Evolutionary conservation across 2,797 vertebrate species (phyloP), one percentile per base, ranked within the genome.

Genomic region (Falco novaeseelandiae): DNA sequence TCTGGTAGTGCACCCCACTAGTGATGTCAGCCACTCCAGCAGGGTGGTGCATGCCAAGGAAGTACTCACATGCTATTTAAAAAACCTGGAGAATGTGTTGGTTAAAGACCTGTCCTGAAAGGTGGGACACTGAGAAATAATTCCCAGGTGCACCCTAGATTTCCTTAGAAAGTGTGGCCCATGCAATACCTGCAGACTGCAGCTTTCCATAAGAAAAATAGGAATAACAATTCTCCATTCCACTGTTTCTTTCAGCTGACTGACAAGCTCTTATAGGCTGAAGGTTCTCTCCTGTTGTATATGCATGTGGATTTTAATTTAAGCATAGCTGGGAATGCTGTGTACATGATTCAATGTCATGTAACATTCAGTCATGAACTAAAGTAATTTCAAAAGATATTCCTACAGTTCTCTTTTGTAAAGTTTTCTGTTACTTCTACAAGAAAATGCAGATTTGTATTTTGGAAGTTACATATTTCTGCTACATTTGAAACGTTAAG

Each of bases 391-490:
- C 92, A 96, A 95, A 97, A 97, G 92, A 96, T 97, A 92, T 96
- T 97, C 92, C 90, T 96, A 74, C 88, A 77, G 51, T 57, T 87
- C 97, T 97, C 93, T 97, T 95, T 97, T 83, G 89, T 96, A 97
- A 97, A 98, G 69, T 44, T 44, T 44, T 44, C 42, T 44, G 42
- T 95, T 97, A 96, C 93, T 97, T 97, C 97, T 97, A 96, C 65
- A 78, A 97, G 91, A 97, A 97, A 96, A 97, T 54, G 92, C 86
- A 85, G 88, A 91, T 98, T 96, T 97, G 96, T 97, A 96, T 97
- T 97, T 97, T 97, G 95, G 94, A 96, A 97, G 96, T 86, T 97
- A 71, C 74, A 25, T 67, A 57, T 76, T 86, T 74, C 73, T 92
- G 69, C 91, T 96, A 78, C 89, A 85, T 93, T 92, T 87, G 89